Evolutionary conservation across 2,888 invertebrate species (phyloP), one percentile per base, ranked within the genome.

Genomic region (Apantesis nais): DNA sequence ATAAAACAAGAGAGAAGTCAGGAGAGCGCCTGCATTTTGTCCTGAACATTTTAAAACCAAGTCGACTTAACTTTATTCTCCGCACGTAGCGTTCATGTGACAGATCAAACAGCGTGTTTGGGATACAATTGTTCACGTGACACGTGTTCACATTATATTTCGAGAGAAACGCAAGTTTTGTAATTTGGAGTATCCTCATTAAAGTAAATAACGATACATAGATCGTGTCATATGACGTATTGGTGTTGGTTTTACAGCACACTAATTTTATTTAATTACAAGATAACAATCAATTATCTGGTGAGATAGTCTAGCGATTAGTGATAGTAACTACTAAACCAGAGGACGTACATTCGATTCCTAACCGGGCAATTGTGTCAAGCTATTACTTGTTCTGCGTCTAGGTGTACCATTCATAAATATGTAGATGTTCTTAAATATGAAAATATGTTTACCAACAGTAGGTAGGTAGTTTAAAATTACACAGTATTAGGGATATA

Each of bases 61-160:
- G 61, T 62, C 25, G n/a, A 19, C 31, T 34, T 62, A n/a, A 62
- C 52, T 2, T 44, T 65, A 69, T 69, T 69, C 69, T 19, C 29
- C 37, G 29, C 69, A 69, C 61, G 65, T 69, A 25, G 34, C 16
- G 7, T 11, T 69, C 44, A 5, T 61, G 64, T 65, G 39, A 65
- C 60, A 60, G 60, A 60, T 65, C 64, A 69, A 69, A 69, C 34
- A 69, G n/a, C 55, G 64, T 31, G 44, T 65, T 64, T 58, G 22
- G 31, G 58, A 41, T 60, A 65, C 64, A 37, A 31, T 31, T 52
- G n/a, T 14, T 52, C 44, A 14, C 12, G 66, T 67, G 14, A 61
- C 31, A 44, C 9, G 34, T n/a, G n/a, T 29, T 37, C 31, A 41
- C 31, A n/a, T 22, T 29, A 41, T 60, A 58, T 66, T 29, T 66